A percentile compares a stretch with the other conserved stretches of the same genome.
phyloP scores from a whole-genome alignment of 1,140 invertebrate species.

The Adelges cooleyi region DNA sequence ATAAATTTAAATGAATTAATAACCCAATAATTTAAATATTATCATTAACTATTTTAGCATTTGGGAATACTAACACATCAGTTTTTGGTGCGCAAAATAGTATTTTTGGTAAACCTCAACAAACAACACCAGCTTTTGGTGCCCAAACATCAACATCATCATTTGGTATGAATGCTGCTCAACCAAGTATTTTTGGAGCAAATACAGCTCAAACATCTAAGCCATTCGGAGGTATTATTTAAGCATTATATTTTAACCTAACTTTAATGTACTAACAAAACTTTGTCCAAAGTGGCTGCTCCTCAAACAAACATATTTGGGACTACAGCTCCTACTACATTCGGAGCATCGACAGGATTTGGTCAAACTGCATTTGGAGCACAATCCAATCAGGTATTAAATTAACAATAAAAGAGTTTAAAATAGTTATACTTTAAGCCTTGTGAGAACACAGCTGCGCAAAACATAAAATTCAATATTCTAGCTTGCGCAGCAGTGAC shows the following conservation, averaged over 20 bases:
- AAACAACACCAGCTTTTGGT: slow-evolving; percentile 30
- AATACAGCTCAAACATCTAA: slow-evolving; percentile 30
- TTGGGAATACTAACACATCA: slow-evolving; percentile 4
- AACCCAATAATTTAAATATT: no score
- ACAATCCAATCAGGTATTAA: slow-evolving; percentile 25
- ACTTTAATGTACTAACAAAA: not conserved
- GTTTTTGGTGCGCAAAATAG: slow-evolving; percentile 29
- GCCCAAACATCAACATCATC: slow-evolving; percentile 27
- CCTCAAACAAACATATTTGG: slow-evolving; percentile 38
- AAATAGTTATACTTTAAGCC: no score
- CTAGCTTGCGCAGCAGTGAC: no score
- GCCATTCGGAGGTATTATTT: slow-evolving; percentile 34
- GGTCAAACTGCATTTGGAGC: slow-evolving; percentile 37
- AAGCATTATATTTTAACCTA: not conserved
- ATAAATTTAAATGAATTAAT: no score
- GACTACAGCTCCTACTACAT: slow-evolving; percentile 36
- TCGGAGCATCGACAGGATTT: slow-evolving; percentile 40
- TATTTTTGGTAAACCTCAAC: slow-evolving; percentile 31
- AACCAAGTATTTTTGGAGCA: slow-evolving; percentile 33
- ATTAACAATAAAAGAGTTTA: no score
- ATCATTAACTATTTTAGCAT: slow-evolving; percentile 2
- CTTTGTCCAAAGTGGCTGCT: slow-evolving; percentile 34
- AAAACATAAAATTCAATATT: no score
- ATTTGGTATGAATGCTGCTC: slow-evolving; percentile 31
- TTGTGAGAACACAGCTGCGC: no score